Percentiles rank a stretch among this genome's conserved stretches.
Evolutionary conservation across 64 coral and sea anemone species (phyloP).

Genomic region (Pocillopora damicornis): DNA sequence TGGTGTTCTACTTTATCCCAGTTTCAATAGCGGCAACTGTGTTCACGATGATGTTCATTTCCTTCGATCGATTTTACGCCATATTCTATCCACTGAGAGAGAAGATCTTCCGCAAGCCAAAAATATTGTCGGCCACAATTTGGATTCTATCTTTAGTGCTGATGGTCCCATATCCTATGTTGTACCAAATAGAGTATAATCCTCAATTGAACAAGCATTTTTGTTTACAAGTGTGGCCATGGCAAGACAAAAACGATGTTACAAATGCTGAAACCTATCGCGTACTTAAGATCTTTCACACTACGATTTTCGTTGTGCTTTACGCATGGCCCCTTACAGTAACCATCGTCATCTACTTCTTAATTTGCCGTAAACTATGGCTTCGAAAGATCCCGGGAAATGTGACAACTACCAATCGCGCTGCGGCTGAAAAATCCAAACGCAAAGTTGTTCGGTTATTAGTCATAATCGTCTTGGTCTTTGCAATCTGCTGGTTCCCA

Average conservation of each 20-base stretch:
- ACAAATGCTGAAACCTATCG: background rate
- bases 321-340: conserved; percentile 39
- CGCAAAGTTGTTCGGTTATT: conserved; percentile 44
- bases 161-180: conserved; percentile 36
- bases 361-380: conserved; percentile 63
- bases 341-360: conserved; percentile 23
- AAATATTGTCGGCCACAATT: conserved; percentile 32
- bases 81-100: conserved; percentile 45
- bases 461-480: conserved; percentile 28
- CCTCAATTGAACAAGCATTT: background rate
- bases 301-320: conserved; percentile 20
- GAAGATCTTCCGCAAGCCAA: conserved; percentile 43
- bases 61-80: conserved; percentile 48
- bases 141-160: conserved; percentile 48
- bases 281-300: conserved; percentile 40
- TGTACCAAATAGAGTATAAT: background rate
- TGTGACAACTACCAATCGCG: conserved; percentile 31
- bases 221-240: conserved; percentile 29
- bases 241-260: background rate
- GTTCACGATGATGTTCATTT: conserved; percentile 54
- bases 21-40: conserved; percentile 47
- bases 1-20: conserved; percentile 39
- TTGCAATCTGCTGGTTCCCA: conserved; percentile 56
- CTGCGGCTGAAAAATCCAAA: conserved; percentile 19
- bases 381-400: conserved; percentile 59